A percentile compares a stretch with the other conserved stretches of the same genome.
These are phyloP conservation scores for Eurois occulta DNA, from an alignment of 2,888 invertebrate species.

Conservation along the genomic window DNA sequence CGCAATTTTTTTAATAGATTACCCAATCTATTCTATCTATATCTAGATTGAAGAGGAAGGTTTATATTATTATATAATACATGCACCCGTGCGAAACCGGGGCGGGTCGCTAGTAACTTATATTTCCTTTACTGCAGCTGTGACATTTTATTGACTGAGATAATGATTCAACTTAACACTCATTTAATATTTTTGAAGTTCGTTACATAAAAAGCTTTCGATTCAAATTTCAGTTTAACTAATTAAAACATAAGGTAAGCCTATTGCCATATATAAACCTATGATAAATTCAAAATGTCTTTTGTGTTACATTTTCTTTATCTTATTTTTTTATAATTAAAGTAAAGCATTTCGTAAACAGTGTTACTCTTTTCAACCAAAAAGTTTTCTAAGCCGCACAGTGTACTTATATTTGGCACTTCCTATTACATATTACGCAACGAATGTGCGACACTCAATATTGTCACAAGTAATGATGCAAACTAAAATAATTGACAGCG, in stretches of 20 bases:
- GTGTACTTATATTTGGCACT: constrained; percentile 15
- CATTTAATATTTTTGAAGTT: background rate
- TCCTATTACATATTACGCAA: constrained; percentile 36
- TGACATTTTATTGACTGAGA: constrained; percentile 5
- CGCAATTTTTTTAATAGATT: no score
- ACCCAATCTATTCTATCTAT: no score
- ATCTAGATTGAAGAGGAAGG: no score
- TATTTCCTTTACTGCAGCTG: background rate
- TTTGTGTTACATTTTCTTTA: background rate
- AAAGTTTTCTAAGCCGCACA: constrained; percentile 18
- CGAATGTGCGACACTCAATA: constrained; percentile 23
- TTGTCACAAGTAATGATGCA: constrained; percentile 33
- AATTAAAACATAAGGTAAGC: background rate
- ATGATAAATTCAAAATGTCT: background rate
- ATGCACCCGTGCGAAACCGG: no score
- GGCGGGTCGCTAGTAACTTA: no score
- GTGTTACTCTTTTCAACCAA: background rate
- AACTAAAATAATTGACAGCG: constrained; percentile 35
- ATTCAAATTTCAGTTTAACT: no score
- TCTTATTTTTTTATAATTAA: background rate
- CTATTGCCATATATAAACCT: background rate
- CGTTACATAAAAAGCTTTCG: background rate
- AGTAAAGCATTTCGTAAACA: background rate
- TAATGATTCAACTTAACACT: background rate
- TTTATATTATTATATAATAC: no score